phyloP scores from a whole-genome alignment of 2,888 invertebrate species.

The Cephus rjabovi region DNA sequence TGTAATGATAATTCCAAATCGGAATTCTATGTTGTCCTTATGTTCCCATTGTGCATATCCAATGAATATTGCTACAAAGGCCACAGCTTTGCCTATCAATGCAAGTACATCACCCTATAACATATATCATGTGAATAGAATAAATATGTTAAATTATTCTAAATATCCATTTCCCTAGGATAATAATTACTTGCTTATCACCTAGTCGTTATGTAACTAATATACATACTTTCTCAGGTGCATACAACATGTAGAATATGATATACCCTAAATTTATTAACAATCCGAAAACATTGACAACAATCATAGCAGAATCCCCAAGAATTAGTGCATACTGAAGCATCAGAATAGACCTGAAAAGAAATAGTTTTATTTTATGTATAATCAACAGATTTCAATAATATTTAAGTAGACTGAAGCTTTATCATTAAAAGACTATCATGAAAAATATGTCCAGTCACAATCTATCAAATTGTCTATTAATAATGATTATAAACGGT shows the following conservation, averaged over 20 bases:
- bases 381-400: neutral
- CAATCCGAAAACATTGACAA: slow-evolving; percentile 82
- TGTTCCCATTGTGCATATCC: slow-evolving; percentile 77
- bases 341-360: slow-evolving; percentile 78
- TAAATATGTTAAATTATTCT: neutral
- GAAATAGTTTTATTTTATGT: slow-evolving; percentile 2
- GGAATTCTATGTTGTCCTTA: slow-evolving; percentile 73
- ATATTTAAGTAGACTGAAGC: neutral
- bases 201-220: neutral
- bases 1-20: slow-evolving; percentile 80
- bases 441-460: neutral
- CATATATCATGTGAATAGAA: neutral
- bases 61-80: slow-evolving; percentile 72
- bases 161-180: neutral
- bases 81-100: slow-evolving; percentile 69
- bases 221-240: slow-evolving; percentile 65
- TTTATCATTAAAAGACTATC: slow-evolving; percentile 1
- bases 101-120: slow-evolving; percentile 39
- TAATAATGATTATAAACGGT: neutral
- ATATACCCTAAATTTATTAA: slow-evolving; percentile 77
- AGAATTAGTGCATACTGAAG: slow-evolving; percentile 81
- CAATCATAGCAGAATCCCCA: slow-evolving; percentile 80
- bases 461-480: neutral
- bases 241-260: slow-evolving; percentile 75
- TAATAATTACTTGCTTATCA: neutral